Conservation (phyloP, 2,888 invertebrate genomes). For the Ptilodon capucinus region DNA sequence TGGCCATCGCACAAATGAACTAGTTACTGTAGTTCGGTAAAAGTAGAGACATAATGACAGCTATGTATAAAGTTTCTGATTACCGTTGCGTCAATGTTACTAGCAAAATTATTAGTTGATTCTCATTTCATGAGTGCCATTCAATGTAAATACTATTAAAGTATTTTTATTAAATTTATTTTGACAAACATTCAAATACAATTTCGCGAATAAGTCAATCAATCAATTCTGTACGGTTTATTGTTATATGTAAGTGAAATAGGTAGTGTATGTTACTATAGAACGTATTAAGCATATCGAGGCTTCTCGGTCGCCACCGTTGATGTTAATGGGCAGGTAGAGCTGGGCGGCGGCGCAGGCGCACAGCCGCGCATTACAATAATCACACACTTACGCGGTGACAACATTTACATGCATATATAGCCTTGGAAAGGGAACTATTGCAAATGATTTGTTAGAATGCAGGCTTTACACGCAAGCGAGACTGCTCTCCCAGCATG, state of each 20-base stretch:
- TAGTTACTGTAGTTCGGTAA: constrained; percentile 29
- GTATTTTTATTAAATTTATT: too few species aligned
- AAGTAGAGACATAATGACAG: constrained; percentile 28
- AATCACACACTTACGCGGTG: neutral
- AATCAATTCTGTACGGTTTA: too few species aligned
- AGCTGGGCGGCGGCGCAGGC: constrained; percentile 9
- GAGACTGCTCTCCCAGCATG: too few species aligned
- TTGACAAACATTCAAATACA: too few species aligned
- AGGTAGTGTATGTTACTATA: constrained; percentile 4
- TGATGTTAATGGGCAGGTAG: constrained; percentile 15
- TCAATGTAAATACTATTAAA: too few species aligned
- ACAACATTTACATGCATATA: neutral
- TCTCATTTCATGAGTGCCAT: too few species aligned
- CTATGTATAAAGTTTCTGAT: too few species aligned
- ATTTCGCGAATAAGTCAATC: too few species aligned
- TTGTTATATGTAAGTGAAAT: neutral
- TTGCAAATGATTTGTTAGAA: neutral
- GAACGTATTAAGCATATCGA: constrained; percentile 21
- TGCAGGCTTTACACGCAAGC: too few species aligned
- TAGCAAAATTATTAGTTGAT: too few species aligned
- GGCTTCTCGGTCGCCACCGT: constrained; percentile 36
- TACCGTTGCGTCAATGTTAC: too few species aligned
- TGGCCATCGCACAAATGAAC: constrained; percentile 27
- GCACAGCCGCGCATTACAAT: constrained; percentile 18
- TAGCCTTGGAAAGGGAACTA: neutral